phyloP scores from a whole-genome alignment of 2,888 invertebrate species.

The Scaeva pyrastri region DNA sequence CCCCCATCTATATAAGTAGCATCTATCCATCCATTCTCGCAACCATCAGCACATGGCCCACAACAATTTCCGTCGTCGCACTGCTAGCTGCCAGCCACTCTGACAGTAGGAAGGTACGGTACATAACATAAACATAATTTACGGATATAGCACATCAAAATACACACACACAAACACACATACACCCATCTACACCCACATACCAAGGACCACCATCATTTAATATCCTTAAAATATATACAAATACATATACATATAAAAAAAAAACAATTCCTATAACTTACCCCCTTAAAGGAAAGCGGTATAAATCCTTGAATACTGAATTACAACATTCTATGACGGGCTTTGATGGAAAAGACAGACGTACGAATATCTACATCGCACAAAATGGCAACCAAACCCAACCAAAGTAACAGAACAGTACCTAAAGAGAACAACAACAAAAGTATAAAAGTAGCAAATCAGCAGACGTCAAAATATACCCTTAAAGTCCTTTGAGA shows the following conservation, averaged over 20 bases:
- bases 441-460: constrained; percentile 28
- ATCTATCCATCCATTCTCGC: constrained; percentile 51
- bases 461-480: constrained; percentile 52
- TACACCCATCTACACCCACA: neutral
- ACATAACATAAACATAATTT: constrained; percentile 71
- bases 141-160: constrained; percentile 48
- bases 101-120: neutral
- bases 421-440: neutral
- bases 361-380: constrained; percentile 14
- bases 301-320: constrained; percentile 47
- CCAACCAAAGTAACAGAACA: neutral
- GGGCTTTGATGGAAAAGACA: constrained; percentile 70
- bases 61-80: constrained; percentile 23
- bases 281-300: constrained; percentile 49
- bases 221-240: constrained; percentile 25
- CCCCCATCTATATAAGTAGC: neutral
- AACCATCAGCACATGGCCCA: constrained; percentile 34
- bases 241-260: neutral
- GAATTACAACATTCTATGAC: constrained; percentile 55
- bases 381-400: constrained; percentile 17
- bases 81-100: neutral
- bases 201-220: constrained; percentile 3
- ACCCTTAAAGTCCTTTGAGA: constrained; percentile 53
- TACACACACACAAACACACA: constrained; percentile 2
- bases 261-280: constrained; percentile 39